These are phyloP conservation scores for Melanotaenia boesemani DNA, from an alignment of 2,797 vertebrate species.

Conservation along the genomic window DNA sequence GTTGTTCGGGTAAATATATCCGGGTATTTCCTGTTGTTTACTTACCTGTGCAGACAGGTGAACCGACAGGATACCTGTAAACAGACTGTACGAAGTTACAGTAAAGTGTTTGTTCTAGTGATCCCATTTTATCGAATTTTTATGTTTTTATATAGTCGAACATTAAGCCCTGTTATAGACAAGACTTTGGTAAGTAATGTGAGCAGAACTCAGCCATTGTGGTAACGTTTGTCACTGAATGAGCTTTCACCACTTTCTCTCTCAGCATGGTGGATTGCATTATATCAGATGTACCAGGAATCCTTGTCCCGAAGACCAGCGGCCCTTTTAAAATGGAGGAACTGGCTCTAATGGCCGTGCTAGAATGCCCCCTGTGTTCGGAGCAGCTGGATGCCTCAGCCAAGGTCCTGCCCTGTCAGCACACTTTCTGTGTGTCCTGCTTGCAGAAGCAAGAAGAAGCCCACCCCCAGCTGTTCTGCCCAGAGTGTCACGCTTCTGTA, in stretches of 20 bases:
- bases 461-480: conserved; percentile 87
- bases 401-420: conserved; percentile 95
- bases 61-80: conserved; percentile 63
- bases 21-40: conserved; percentile 28
- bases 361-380: conserved; percentile 93
- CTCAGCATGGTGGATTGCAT: conserved; percentile 68
- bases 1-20: not conserved
- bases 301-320: conserved; percentile 16
- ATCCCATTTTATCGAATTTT: not conserved
- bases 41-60: conserved; percentile 66
- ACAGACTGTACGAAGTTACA: not conserved
- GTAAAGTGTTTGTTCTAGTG: not conserved
- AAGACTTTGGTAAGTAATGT: not conserved
- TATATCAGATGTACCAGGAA: conserved; percentile 57
- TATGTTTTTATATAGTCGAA: not conserved
- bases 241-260: conserved; percentile 6
- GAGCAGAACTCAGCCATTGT: not conserved
- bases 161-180: not conserved
- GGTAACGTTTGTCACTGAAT: not conserved
- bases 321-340: conserved; percentile 85
- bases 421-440: conserved; percentile 93
- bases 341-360: conserved; percentile 84
- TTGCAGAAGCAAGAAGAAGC: conserved; percentile 86
- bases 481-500: conserved; percentile 87
- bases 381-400: conserved; percentile 89